These are phyloP conservation scores for Drosophila malerkotliana DNA, from an alignment of 1,140 invertebrate genomes.

Conservation along the genomic window DNA sequence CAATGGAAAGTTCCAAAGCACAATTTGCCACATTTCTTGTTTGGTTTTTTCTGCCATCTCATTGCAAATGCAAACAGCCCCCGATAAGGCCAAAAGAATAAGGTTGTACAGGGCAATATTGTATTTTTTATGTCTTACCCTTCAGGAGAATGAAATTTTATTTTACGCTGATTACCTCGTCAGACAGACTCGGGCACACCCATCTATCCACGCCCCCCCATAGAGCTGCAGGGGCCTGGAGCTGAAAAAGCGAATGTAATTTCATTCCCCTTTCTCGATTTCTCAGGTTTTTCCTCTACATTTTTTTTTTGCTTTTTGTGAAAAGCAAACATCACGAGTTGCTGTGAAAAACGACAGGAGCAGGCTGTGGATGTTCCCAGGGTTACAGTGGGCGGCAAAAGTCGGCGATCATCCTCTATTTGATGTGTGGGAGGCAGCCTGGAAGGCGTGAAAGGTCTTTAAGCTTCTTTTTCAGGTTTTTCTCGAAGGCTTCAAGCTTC, in stretches of 20 bases:
- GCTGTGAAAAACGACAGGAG: conserved; percentile 23
- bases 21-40: conserved; percentile 2
- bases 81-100: conserved; percentile 4
- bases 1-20: conserved; percentile 38
- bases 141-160: conserved; percentile 62
- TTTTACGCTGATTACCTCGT: conserved; percentile 75
- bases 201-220: conserved; percentile 26
- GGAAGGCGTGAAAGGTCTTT: conserved; percentile 17
- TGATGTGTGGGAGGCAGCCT: background rate
- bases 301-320: background rate
- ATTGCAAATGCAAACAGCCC: conserved; percentile 50
- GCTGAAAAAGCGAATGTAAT: conserved; percentile 66
- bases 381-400: conserved; percentile 55
- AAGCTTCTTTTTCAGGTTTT: conserved; percentile 11
- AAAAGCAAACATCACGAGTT: conserved; percentile 16
- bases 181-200: conserved; percentile 55
- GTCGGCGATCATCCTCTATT: conserved; percentile 51
- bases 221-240: background rate
- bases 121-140: conserved; percentile 60
- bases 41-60: conserved; percentile 23
- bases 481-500: background rate
- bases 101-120: conserved; percentile 16
- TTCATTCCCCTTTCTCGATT: conserved; percentile 44
- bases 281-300: conserved; percentile 1
- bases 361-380: conserved; percentile 59